Base-by-base conservation (phyloP, 2,113 vertebrate genomes). In the Rhea pennata region DNA sequence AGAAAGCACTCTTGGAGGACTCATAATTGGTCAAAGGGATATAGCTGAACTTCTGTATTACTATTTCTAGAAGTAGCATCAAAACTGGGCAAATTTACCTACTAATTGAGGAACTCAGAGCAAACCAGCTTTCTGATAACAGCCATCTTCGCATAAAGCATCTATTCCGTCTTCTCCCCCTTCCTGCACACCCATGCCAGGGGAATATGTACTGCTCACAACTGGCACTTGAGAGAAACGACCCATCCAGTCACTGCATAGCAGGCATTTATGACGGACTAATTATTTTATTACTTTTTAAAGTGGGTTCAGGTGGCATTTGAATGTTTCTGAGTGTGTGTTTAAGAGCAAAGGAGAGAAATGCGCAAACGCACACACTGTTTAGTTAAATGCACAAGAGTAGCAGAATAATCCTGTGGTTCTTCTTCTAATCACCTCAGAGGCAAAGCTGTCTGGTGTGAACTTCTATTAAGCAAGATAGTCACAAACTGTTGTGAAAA, bases 351-450 rank as follows among this genome's bases (percentile, higher is more conserved):
- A 74, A 76, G 19, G 5, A 75, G 19, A 51, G 31, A 74, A 77
- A 33, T 15, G 14, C 17, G n/a, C 5, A 7, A 6, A 27, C 19
- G 31, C 7, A 36, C 1, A 0, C 4, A 1, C 23, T 29, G 5
- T 36, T 92, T n/a, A 20, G 7, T 71, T 26, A 59, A 78, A 87
- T 16, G 6, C 33, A 31, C 31, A 40, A 8, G 15, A 84, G n/a
- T 3, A 31, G 13, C 20, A 74, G 29, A 91, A 71, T 23, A 27
- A 9, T 74, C 61, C 14, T 26, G 31, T 17, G 75, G 12, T 42
- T n/a, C 51, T 61, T 42, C 33, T 5, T 56, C n/a, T 51, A 20
- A 76, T 9, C 21, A 87, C 19, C 17, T 4, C 48, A 61, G 66
- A 53, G 40, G 48, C 19, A 58, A 54, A 77, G 7, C 9, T 64